Conservation (phyloP, 2,797 vertebrate species). For the Aratinga solstitialis region DNA sequence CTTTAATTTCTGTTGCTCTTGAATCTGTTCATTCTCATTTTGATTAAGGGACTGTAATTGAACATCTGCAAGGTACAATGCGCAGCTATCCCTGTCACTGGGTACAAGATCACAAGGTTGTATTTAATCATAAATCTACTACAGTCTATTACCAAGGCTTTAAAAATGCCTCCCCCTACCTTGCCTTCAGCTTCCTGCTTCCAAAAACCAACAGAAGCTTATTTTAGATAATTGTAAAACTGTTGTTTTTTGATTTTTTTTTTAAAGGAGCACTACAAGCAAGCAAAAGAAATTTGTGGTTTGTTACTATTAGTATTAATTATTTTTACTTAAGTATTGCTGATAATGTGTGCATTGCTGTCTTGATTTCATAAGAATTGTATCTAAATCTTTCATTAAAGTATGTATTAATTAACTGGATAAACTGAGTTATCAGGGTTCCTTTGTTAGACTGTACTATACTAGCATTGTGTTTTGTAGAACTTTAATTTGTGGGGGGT, state of each 20-base stretch:
- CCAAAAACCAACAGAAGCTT: neutral
- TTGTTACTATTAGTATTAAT: neutral
- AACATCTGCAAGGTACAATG: neutral
- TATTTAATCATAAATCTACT: neutral
- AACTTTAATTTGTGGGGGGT: neutral
- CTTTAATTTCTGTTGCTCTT: slow-evolving; percentile 1
- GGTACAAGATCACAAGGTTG: neutral
- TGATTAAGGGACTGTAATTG: neutral
- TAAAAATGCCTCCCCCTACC: neutral
- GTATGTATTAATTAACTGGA: neutral
- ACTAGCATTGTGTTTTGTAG: neutral
- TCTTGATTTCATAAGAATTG: neutral
- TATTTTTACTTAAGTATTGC: neutral
- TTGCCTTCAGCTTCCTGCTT: rapidly evolving
- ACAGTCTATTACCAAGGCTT: neutral
- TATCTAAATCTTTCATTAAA: neutral
- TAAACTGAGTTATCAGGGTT: neutral
- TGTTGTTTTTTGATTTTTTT: neutral
- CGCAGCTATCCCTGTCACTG: neutral
- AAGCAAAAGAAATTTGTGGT: neutral
- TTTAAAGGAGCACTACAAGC: neutral
- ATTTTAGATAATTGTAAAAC: neutral
- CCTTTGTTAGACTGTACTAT: neutral
- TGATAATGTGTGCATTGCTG: neutral
- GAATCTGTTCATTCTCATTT: neutral